phyloP scores from a whole-genome alignment of 2,797 vertebrate genomes.

The Bovichtus variegatus region DNA sequence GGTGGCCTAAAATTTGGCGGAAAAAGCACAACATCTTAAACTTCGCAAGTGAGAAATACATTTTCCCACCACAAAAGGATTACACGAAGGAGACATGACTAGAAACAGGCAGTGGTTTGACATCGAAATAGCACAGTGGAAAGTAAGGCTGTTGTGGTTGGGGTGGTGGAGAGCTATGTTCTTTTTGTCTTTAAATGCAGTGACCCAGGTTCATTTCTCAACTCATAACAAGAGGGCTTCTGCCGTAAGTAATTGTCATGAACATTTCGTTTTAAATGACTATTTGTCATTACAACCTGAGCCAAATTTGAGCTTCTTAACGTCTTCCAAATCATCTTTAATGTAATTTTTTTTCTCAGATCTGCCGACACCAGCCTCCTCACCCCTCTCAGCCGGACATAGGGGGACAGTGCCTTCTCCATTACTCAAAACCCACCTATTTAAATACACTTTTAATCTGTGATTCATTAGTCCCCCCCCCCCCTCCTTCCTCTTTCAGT shows the following conservation, averaged over 20 bases:
- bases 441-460: too few relatives aligned
- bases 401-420: too few relatives aligned
- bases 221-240: conserved; percentile 16
- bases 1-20: conserved; percentile 48
- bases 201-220: conserved; percentile 67
- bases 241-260: conserved; percentile 11
- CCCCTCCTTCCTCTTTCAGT: too few relatives aligned
- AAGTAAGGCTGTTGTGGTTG: conserved; percentile 66
- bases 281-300: conserved; percentile 2
- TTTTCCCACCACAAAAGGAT: conserved; percentile 75
- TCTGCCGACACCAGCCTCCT: too few relatives aligned
- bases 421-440: too few relatives aligned
- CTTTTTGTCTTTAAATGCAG: conserved; percentile 56
- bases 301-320: conserved; percentile 16
- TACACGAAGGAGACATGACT: conserved; percentile 73
- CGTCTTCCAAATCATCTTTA: conserved; percentile 6
- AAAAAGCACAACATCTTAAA: conserved; percentile 54
- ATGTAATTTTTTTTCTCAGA: neutral
- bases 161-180: conserved; percentile 47
- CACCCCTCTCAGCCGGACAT: too few relatives aligned
- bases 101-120: conserved; percentile 69
- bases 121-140: conserved; percentile 72
- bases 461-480: too few relatives aligned
- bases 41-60: conserved; percentile 69
- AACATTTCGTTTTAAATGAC: neutral